phyloP scores from a whole-genome alignment of 1,140 invertebrate species.

The Tetragnatha versicolor region DNA sequence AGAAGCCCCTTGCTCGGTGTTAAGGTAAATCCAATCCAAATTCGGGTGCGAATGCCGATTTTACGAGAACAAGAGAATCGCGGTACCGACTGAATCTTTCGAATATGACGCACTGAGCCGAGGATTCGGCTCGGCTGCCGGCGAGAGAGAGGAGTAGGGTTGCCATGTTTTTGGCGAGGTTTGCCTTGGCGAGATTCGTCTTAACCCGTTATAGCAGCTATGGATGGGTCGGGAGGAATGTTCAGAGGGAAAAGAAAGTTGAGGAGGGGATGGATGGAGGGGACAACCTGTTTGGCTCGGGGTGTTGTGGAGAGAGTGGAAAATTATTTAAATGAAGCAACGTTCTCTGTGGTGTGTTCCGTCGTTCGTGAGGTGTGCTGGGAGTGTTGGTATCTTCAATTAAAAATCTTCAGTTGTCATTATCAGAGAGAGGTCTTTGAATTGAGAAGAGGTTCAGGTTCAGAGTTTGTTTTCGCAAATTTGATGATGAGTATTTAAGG shows the following conservation, averaged over 20 bases:
- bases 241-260: neutral
- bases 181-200: slow-evolving; percentile 15
- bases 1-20: neutral
- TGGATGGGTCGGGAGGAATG: neutral
- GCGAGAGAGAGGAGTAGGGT: neutral
- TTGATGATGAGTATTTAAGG: too few species aligned
- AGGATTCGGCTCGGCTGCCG: neutral
- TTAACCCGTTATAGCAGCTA: neutral
- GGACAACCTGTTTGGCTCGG: neutral
- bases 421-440: too few species aligned
- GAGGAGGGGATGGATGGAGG: neutral
- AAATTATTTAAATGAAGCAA: slow-evolving; percentile 1
- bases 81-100: neutral
- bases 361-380: too few species aligned
- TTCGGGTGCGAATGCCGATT: slow-evolving; percentile 11
- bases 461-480: too few species aligned
- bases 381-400: too few species aligned
- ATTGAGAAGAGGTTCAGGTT: too few species aligned
- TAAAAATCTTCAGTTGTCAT: too few species aligned
- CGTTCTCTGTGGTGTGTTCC: too few species aligned
- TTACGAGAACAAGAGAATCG: slow-evolving; percentile 1
- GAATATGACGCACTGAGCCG: slow-evolving; percentile 32
- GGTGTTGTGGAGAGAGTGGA: neutral
- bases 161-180: neutral
- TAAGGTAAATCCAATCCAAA: too few species aligned